A percentile compares a stretch with the other conserved stretches of the same genome.
phyloP scores from a whole-genome alignment of 1,140 invertebrate genomes.

The Drosophila parvula region DNA sequence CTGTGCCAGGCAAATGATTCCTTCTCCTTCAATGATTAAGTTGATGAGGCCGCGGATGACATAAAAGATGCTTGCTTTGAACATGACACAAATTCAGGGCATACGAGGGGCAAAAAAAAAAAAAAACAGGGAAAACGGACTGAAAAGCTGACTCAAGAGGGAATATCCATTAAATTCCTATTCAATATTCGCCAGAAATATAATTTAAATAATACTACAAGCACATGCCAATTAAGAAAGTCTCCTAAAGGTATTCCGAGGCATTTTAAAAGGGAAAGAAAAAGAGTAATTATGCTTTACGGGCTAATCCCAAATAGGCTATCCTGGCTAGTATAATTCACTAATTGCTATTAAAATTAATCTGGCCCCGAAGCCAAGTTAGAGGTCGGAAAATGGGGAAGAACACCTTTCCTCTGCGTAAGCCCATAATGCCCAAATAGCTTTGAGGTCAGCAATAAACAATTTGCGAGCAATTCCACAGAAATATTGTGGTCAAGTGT shows the following conservation, averaged over 20 bases:
- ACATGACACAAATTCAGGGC: conserved; percentile 36
- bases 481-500: conserved; percentile 63
- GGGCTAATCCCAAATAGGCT: not conserved
- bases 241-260: not conserved
- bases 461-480: conserved; percentile 56
- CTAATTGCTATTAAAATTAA: conserved; percentile 41
- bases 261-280: not conserved
- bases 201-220: not conserved
- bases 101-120: not conserved
- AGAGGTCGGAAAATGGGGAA: conserved; percentile 8
- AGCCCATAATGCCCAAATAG: conserved; percentile 40
- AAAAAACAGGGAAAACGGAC: not conserved
- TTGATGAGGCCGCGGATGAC: conserved; percentile 38
- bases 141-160: not conserved
- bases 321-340: conserved; percentile 12
- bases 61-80: conserved; percentile 41
- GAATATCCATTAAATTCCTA: too few relatives aligned
- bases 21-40: conserved; percentile 46
- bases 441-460: conserved; percentile 59
- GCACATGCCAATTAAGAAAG: not conserved
- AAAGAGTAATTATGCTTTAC: too few relatives aligned
- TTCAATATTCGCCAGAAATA: not conserved
- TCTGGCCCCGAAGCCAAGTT: conserved; percentile 10
- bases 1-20: conserved; percentile 39
- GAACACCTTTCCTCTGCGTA: conserved; percentile 14